These are phyloP conservation scores for Todiramphus saurophagus DNA, from an alignment of 2,113 vertebrate genomes.

Conservation along the genomic window DNA sequence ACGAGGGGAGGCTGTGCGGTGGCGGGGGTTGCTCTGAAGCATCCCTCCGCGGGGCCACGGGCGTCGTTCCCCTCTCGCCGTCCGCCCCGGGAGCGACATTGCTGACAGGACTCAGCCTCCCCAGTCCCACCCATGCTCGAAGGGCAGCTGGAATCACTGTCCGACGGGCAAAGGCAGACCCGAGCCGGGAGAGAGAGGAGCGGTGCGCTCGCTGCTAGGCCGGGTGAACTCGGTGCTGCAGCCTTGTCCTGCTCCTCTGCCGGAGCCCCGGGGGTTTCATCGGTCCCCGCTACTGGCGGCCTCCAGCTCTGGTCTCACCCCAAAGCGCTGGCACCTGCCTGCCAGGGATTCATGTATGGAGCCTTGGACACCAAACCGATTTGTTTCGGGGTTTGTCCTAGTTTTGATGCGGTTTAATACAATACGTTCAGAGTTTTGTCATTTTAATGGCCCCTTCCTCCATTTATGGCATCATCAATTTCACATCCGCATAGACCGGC, in stretches of 20 bases:
- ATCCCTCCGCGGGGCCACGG: fast-evolving
- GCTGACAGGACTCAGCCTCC: background rate
- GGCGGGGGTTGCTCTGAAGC: fast-evolving
- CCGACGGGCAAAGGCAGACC: background rate
- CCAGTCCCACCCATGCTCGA: background rate
- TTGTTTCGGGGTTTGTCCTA: background rate
- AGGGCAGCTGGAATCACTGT: fast-evolving
- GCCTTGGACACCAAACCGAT: background rate
- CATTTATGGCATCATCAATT: conserved; percentile 55
- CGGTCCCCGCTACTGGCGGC: background rate
- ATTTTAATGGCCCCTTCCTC: conserved; percentile 29
- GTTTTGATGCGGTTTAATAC: background rate
- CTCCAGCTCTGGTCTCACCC: background rate
- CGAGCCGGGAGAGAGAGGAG: background rate
- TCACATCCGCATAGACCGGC: conserved; percentile 3
- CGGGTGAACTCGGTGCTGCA: background rate
- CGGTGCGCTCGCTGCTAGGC: background rate
- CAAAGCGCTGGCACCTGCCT: background rate
- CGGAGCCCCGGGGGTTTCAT: background rate
- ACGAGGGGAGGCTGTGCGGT: fast-evolving
- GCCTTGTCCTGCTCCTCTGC: background rate
- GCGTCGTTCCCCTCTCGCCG: fast-evolving
- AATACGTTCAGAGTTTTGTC: background rate
- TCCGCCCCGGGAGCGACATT: fast-evolving
- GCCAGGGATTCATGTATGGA: background rate